These are phyloP conservation scores for Chaetophractus vellerosus DNA, from an alignment of 2,797 vertebrate genomes.

Conservation along the genomic window DNA sequence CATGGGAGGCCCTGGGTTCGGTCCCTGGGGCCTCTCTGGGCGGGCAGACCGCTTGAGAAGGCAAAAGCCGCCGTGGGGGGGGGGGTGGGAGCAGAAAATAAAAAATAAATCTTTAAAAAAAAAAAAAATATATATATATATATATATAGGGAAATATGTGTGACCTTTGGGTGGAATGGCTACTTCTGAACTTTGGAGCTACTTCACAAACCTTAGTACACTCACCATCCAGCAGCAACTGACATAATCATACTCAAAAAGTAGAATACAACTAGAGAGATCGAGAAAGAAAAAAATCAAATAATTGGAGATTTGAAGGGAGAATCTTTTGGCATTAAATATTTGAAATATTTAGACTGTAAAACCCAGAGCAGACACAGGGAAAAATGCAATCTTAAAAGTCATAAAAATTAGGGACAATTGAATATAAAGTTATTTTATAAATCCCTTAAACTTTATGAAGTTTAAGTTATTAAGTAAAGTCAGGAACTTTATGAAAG, in stretches of 20 bases:
- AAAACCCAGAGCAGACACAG: background rate
- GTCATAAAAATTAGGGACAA: conserved; percentile 8
- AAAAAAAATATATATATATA: no score
- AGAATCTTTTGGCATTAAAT: background rate
- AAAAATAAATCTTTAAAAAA: no score
- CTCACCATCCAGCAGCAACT: background rate
- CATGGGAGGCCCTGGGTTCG: no score
- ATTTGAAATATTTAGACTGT: background rate
- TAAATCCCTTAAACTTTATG: background rate
- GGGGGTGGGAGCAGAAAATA: no score
- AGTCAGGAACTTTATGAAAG: background rate
- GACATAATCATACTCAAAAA: background rate
- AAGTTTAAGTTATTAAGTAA: no score
- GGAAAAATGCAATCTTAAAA: conserved; percentile 18
- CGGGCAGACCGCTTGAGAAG: no score
- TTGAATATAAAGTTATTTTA: background rate
- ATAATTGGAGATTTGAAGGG: background rate
- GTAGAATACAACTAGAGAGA: background rate
- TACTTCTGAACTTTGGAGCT: background rate
- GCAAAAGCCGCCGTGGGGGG: no score
- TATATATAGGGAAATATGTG: background rate
- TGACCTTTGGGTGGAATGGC: background rate
- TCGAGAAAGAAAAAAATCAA: background rate
- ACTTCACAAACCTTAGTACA: background rate
- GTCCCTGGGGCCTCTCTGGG: no score